A percentile compares a stretch with the other conserved stretches of the same genome.
These are phyloP conservation scores for Galerucella pusilla DNA, from an alignment of 2,888 invertebrate genomes.

Conservation along the genomic window DNA sequence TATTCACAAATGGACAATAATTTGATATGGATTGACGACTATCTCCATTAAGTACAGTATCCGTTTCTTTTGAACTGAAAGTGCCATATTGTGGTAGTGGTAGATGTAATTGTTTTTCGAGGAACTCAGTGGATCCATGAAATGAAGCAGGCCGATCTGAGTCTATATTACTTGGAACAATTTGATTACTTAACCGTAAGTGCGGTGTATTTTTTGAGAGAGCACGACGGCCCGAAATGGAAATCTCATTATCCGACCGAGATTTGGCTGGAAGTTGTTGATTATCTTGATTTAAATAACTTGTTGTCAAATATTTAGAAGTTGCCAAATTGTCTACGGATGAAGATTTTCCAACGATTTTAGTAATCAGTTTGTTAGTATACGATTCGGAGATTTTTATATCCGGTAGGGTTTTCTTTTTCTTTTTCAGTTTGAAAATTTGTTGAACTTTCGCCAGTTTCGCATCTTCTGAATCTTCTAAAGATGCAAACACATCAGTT, in stretches of 20 bases:
- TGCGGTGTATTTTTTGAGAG: constrained; percentile 57
- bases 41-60: constrained; percentile 10
- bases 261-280: constrained; percentile 62
- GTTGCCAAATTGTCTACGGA: constrained; percentile 66
- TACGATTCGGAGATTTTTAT: constrained; percentile 64
- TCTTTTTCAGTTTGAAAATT: constrained; percentile 64
- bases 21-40: constrained; percentile 47
- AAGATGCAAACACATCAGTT: constrained; percentile 66
- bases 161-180: constrained; percentile 43
- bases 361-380: constrained; percentile 66
- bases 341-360: constrained; percentile 66
- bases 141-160: constrained; percentile 54
- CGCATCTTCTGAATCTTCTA: constrained; percentile 59
- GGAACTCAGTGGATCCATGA: constrained; percentile 60
- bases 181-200: constrained; percentile 49
- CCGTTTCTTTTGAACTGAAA: constrained; percentile 28
- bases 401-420: constrained; percentile 58
- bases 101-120: constrained; percentile 46
- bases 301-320: constrained; percentile 43
- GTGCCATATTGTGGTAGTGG: constrained; percentile 23
- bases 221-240: constrained; percentile 54
- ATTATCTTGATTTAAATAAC: constrained; percentile 29
- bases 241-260: constrained; percentile 66
- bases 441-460: constrained; percentile 64
- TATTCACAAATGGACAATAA: constrained; percentile 57